Base-by-base conservation (phyloP, 2,888 invertebrate genomes). In the Rhopalosiphum nymphaeae region DNA sequence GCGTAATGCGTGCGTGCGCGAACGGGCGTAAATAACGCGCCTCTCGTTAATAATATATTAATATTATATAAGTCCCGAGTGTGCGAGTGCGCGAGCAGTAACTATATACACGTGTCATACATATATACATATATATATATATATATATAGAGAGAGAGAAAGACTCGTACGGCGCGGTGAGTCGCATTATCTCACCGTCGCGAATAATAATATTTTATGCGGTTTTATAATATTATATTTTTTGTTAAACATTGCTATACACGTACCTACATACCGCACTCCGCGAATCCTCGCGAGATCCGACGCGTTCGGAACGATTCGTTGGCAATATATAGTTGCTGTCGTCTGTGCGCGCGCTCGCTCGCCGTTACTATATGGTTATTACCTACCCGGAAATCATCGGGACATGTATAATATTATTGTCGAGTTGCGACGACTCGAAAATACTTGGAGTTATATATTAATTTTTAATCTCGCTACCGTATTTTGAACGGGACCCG, bases 21-120 rank as follows among this genome's bases (percentile, higher is more conserved):
- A 36, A 36, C 86, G 49, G 49, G n/a, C 49, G 87, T 87, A n/a
- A 87, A 78, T 78, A 78, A 87, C 87, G 46, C 87, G 89, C 56
- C 89, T 56, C 89, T 56, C 56, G 56, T 56, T 42, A 88, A 88
- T 36, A 56, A 78, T 78, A 78, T 78, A 78, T 67, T 67, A 67
- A 67, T 67, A 67, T 67, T n/a, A 16, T 67, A 67, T n/a, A n/a
- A 67, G 67, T n/a, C 29, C 67, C n/a, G 61, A 10, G 61, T 0
- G 26, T 26, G 57, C 10, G 57, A 29, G 61, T 29, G n/a, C 11
- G n/a, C 5, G n/a, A n/a, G 67, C 67, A 0, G 16, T n/a, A n/a
- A n/a, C 61, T n/a, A 29, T n/a, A 61, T 61, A n/a, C 4, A 16
- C 53, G 3, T 49, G 9, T 49, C 11, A 53, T 53, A 53, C 1